A percentile compares a stretch with the other conserved stretches of the same genome.
Evolutionary conservation across 2,113 vertebrate genomes (phyloP).

Genomic region (Muscicapa adusta): DNA sequence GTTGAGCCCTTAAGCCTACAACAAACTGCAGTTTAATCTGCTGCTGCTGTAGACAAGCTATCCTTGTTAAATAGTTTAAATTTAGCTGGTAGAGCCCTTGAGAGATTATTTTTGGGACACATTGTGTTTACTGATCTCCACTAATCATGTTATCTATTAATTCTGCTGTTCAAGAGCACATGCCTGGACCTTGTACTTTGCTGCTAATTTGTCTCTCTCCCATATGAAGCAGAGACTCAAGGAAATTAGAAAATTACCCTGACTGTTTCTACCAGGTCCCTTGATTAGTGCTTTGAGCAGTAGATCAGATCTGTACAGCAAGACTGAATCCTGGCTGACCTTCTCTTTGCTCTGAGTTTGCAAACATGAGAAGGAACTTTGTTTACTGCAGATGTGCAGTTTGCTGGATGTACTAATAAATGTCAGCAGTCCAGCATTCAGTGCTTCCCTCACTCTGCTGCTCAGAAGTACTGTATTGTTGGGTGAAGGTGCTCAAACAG

Average conservation of each 20-base stretch:
- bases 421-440: background rate
- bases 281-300: background rate
- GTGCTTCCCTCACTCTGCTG: background rate
- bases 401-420: background rate
- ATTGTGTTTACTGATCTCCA: background rate
- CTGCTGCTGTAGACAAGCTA: background rate
- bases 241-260: background rate
- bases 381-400: background rate
- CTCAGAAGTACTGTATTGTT: background rate
- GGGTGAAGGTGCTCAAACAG: background rate
- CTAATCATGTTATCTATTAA: background rate
- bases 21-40: background rate
- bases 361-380: conserved; percentile 16
- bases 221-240: background rate
- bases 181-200: background rate
- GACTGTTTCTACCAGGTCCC: background rate
- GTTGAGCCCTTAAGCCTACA: background rate
- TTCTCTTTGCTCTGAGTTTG: conserved; percentile 2
- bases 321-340: conserved; percentile 43
- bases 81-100: conserved; percentile 12
- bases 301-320: background rate
- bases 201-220: background rate
- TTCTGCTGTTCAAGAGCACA: background rate
- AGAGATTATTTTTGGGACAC: conserved; percentile 18
- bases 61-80: conserved; percentile 27